Evolutionary conservation across 2,113 vertebrate species (phyloP).

Genomic region (Synchiropus splendidus): DNA sequence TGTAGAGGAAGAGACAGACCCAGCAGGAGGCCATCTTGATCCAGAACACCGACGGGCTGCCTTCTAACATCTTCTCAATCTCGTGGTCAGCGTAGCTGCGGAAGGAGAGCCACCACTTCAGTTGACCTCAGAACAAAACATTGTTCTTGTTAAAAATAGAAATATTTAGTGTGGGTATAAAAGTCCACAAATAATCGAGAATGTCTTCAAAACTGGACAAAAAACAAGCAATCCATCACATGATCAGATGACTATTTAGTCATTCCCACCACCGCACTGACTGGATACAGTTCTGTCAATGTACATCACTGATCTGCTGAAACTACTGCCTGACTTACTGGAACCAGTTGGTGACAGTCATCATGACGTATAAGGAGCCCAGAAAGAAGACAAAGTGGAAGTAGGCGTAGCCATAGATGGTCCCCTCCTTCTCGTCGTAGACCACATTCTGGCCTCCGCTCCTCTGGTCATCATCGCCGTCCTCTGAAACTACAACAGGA

Average conservation of each 20-base stretch:
- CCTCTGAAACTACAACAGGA: constrained; percentile 48
- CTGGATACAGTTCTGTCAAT: too few relatives aligned
- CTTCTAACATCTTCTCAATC: constrained; percentile 83
- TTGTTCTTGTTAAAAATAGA: too few relatives aligned
- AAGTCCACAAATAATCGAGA: too few relatives aligned
- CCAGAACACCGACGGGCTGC: constrained; percentile 93
- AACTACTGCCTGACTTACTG: constrained; percentile 73
- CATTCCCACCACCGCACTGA: too few relatives aligned
- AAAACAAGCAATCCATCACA: too few relatives aligned
- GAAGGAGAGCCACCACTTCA: not conserved
- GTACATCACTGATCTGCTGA: too few relatives aligned
- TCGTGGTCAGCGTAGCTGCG: constrained; percentile 79
- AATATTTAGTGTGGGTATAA: too few relatives aligned
- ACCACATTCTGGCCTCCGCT: constrained; percentile 75
- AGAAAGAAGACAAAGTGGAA: constrained; percentile 95
- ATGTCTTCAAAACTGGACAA: too few relatives aligned
- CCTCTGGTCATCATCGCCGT: constrained; percentile 62
- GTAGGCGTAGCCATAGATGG: constrained; percentile 84
- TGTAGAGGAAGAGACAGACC: constrained; percentile 83
- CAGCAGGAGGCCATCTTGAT: constrained; percentile 94
- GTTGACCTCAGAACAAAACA: too few relatives aligned
- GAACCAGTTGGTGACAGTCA: constrained; percentile 97
- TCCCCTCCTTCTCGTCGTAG: constrained; percentile 81
- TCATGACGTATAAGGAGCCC: constrained; percentile 96
- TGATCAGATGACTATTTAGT: too few relatives aligned